A percentile compares a stretch with the other conserved stretches of the same genome.
phyloP scores from a whole-genome alignment of 2,797 vertebrate species.

The Holocentrus rufus region DNA sequence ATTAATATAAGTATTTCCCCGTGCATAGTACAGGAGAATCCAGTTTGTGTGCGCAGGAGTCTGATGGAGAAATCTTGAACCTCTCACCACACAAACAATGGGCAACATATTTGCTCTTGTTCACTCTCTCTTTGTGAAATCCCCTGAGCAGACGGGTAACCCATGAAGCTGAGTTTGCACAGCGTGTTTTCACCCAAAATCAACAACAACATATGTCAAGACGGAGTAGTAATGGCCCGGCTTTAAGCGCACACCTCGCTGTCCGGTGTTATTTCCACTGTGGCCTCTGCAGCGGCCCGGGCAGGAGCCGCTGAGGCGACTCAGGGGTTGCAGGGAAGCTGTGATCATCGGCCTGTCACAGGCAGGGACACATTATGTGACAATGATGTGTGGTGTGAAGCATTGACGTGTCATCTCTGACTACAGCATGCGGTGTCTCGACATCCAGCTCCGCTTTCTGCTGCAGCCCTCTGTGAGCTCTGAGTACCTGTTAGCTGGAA shows the following conservation, averaged over 20 bases:
- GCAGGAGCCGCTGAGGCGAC: conserved; percentile 15
- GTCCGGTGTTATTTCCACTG: conserved; percentile 42
- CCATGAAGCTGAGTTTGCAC: conserved; percentile 13
- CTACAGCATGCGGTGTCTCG: conserved; percentile 65
- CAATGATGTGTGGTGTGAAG: conserved; percentile 73
- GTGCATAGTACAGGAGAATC: background rate
- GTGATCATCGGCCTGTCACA: conserved; percentile 69
- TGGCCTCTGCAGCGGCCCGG: conserved; percentile 9
- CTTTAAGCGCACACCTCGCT: conserved; percentile 20
- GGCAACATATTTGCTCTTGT: background rate
- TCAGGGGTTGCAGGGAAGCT: conserved; percentile 51
- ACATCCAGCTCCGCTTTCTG: conserved; percentile 57
- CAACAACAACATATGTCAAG: conserved; percentile 38
- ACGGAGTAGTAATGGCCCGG: conserved; percentile 10
- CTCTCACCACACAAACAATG: background rate
- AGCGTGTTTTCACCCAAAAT: conserved; percentile 34
- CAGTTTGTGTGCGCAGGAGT: background rate
- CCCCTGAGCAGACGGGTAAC: conserved; percentile 14
- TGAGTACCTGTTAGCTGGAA: conserved; percentile 48
- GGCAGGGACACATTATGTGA: conserved; percentile 70
- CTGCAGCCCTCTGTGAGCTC: conserved; percentile 66
- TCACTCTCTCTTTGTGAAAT: background rate
- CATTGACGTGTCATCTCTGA: conserved; percentile 70
- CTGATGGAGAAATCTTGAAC: too few species aligned
- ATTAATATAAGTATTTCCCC: background rate